phyloP scores from a whole-genome alignment of 2,888 invertebrate genomes.

The Horisme vitalbata region DNA sequence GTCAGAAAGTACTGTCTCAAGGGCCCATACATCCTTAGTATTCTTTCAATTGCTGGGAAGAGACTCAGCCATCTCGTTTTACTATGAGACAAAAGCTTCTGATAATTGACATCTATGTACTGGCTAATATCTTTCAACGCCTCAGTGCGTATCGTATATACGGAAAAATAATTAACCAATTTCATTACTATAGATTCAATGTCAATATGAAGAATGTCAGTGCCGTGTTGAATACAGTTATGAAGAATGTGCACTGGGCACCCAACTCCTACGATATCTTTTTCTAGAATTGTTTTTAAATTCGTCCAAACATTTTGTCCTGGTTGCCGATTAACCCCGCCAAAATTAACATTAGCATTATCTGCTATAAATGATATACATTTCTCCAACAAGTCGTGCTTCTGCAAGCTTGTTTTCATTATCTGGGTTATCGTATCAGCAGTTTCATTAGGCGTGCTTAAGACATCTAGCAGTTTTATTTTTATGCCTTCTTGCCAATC shows the following conservation, averaged over 20 bases:
- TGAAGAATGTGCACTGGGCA: slow-evolving; percentile 15
- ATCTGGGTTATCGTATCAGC: slow-evolving; percentile 5
- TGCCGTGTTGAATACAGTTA: slow-evolving; percentile 6
- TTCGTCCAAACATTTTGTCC: slow-evolving; percentile 6
- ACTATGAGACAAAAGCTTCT: slow-evolving; percentile 34
- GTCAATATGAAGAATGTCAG: slow-evolving; percentile 14
- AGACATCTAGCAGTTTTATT: neutral
- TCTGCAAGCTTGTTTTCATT: slow-evolving; percentile 4
- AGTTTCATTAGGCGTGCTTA: neutral
- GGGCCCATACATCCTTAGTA: slow-evolving; percentile 35
- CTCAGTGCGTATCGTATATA: slow-evolving; percentile 35
- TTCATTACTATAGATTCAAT: slow-evolving; percentile 30
- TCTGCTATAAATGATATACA: slow-evolving; percentile 40
- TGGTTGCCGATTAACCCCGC: slow-evolving; percentile 30
- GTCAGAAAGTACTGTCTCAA: slow-evolving; percentile 36
- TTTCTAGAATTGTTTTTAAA: neutral
- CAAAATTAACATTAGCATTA: slow-evolving; percentile 49
- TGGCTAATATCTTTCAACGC: slow-evolving; percentile 28
- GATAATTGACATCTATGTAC: slow-evolving; percentile 29
- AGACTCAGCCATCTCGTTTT: slow-evolving; percentile 38
- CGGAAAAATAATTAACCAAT: slow-evolving; percentile 32
- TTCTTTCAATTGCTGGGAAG: slow-evolving; percentile 40
- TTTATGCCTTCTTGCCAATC: slow-evolving; percentile 14
- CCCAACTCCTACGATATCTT: slow-evolving; percentile 12
- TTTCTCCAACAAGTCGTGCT: slow-evolving; percentile 26